These are phyloP conservation scores for Chironomus tentans DNA, from an alignment of 2,888 invertebrate species.

Conservation along the genomic window DNA sequence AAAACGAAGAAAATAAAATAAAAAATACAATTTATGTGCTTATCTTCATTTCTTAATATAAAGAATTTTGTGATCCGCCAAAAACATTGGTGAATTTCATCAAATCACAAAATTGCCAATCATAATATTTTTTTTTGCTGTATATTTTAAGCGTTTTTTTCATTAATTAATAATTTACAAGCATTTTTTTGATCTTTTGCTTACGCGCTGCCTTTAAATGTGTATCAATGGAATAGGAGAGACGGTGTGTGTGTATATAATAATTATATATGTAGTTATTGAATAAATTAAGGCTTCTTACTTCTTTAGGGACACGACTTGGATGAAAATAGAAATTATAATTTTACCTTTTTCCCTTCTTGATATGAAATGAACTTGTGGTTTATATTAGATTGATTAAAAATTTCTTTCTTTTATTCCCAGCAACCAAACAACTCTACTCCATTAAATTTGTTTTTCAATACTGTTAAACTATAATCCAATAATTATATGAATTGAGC, in stretches of 20 bases:
- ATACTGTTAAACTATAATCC: too few relatives aligned
- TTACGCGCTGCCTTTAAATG: neutral
- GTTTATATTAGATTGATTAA: neutral
- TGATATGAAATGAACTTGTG: neutral
- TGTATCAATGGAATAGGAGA: neutral
- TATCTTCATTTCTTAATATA: neutral
- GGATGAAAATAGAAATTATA: neutral
- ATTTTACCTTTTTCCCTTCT: neutral
- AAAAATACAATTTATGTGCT: neutral
- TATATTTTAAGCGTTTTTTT: neutral
- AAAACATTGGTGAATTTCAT: neutral
- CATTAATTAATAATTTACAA: neutral
- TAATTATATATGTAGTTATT: neutral
- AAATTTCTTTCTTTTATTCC: too few relatives aligned
- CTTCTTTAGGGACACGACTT: neutral
- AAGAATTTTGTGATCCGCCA: neutral
- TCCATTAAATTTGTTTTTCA: too few relatives aligned
- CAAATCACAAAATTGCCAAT: neutral
- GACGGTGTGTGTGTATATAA: neutral
- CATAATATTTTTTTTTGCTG: neutral
- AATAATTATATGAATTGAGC: too few relatives aligned
- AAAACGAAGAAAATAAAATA: neutral
- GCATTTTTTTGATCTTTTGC: neutral
- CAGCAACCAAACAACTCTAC: too few relatives aligned
- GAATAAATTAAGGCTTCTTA: neutral